Evolutionary conservation across 2,113 vertebrate species (phyloP).

Genomic region (Paramisgurnus dabryanus): DNA sequence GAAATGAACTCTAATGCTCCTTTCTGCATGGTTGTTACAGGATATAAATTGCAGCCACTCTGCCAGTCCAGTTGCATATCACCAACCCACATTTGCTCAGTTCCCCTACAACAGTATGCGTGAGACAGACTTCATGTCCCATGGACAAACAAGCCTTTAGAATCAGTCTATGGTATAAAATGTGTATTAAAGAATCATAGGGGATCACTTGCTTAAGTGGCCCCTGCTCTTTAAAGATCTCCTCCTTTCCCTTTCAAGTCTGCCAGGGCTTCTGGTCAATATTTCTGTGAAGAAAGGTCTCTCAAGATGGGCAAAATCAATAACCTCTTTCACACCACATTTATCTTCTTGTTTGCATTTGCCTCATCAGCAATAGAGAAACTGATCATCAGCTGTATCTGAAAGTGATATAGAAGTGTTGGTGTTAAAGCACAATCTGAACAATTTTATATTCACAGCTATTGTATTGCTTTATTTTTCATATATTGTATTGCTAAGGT

Average conservation of each 20-base stretch:
- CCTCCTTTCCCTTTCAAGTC: constrained; percentile 13
- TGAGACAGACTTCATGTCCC: neutral
- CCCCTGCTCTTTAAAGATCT: constrained; percentile 62
- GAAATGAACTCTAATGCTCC: constrained; percentile 46
- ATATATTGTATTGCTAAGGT: neutral
- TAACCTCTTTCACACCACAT: constrained; percentile 64
- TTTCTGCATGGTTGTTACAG: constrained; percentile 36
- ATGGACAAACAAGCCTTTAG: neutral
- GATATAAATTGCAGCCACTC: constrained; percentile 38
- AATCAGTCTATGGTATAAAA: neutral
- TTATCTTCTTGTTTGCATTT: constrained; percentile 70
- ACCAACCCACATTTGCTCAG: constrained; percentile 20
- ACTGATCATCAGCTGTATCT: constrained; percentile 46
- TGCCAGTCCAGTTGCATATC: constrained; percentile 31
- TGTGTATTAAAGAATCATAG: neutral
- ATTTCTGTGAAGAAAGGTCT: constrained; percentile 59
- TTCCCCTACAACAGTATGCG: no score
- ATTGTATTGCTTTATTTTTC: constrained; percentile 26
- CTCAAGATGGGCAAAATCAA: constrained; percentile 68
- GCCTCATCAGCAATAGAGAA: constrained; percentile 62
- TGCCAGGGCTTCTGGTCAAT: constrained; percentile 52
- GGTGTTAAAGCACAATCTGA: constrained; percentile 48
- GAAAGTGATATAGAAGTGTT: constrained; percentile 52
- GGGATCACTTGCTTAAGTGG: constrained; percentile 11
- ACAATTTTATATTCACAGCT: neutral